These are phyloP conservation scores for Megaceryle torquata DNA, from an alignment of 2,113 vertebrate genomes.

Conservation along the genomic window DNA sequence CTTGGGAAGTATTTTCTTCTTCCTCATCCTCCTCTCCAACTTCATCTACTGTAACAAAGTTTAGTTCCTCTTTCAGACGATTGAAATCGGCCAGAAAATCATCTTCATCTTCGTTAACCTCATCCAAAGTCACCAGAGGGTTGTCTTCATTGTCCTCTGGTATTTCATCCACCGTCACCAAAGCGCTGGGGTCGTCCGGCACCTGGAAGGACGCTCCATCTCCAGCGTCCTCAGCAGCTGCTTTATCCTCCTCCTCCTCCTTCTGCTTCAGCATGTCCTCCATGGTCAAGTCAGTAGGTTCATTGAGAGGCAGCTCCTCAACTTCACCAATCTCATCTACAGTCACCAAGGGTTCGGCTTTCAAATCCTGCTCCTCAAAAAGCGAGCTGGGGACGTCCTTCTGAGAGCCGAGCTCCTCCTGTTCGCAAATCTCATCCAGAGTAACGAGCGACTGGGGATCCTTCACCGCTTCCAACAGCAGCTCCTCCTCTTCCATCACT, in stretches of 20 bases:
- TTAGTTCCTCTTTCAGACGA: constrained; percentile 75
- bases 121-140: constrained; percentile 72
- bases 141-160: constrained; percentile 69
- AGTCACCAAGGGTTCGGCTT: constrained; percentile 72
- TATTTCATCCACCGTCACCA: constrained; percentile 75
- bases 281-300: not conserved
- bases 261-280: not conserved
- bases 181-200: constrained; percentile 64
- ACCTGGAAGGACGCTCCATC: constrained; percentile 50
- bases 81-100: constrained; percentile 77
- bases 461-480: constrained; percentile 43
- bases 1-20: not conserved
- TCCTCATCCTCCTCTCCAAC: constrained; percentile 82
- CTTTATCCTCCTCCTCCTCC: not conserved
- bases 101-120: constrained; percentile 75
- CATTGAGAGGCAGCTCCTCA: constrained; percentile 71
- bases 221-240: not conserved
- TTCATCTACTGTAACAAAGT: constrained; percentile 86
- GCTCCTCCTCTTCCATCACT: constrained; percentile 80
- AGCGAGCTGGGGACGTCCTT: not conserved
- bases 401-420: constrained; percentile 68
- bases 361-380: constrained; percentile 61
- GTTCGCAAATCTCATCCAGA: constrained; percentile 78
- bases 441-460: constrained; percentile 75
- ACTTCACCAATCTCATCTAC: constrained; percentile 79